A percentile compares a stretch with the other conserved stretches of the same genome.
Conservation (phyloP, 1,140 invertebrate genomes). For the Helicoverpa zea region DNA sequence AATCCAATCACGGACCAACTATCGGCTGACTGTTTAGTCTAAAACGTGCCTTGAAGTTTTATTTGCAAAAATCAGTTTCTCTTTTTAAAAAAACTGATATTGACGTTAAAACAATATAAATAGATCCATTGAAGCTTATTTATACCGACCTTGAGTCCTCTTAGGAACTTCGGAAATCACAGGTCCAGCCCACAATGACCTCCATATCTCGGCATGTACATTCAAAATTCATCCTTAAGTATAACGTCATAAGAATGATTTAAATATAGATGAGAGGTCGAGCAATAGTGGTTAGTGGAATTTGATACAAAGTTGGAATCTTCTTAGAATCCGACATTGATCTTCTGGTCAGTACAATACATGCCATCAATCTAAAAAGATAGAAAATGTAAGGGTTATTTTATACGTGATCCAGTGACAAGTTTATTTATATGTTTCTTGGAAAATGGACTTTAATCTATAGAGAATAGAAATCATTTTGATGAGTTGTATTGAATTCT, state of each 20-base stretch:
- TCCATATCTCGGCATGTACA: background rate
- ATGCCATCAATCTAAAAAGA: slow-evolving; percentile 13
- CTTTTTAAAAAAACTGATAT: background rate
- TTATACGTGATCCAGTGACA: background rate
- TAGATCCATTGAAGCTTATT: slow-evolving; percentile 11
- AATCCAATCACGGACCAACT: no score
- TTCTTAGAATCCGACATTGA: slow-evolving; percentile 18
- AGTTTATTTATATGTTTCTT: background rate
- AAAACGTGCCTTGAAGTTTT: no score
- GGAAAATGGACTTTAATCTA: background rate
- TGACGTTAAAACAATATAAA: background rate
- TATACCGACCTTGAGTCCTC: slow-evolving; percentile 13
- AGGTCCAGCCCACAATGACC: background rate
- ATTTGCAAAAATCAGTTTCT: no score
- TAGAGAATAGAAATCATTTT: no score
- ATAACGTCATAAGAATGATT: background rate
- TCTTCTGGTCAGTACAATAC: slow-evolving; percentile 19
- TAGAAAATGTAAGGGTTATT: background rate
- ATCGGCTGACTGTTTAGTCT: no score
- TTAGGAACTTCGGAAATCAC: background rate
- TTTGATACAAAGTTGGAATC: slow-evolving; percentile 37
- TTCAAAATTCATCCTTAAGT: background rate
- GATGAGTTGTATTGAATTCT: no score
- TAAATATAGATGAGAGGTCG: background rate
- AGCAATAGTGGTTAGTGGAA: background rate